Evolutionary conservation across 1,140 invertebrate species (phyloP).

Genomic region (Atta texana): DNA sequence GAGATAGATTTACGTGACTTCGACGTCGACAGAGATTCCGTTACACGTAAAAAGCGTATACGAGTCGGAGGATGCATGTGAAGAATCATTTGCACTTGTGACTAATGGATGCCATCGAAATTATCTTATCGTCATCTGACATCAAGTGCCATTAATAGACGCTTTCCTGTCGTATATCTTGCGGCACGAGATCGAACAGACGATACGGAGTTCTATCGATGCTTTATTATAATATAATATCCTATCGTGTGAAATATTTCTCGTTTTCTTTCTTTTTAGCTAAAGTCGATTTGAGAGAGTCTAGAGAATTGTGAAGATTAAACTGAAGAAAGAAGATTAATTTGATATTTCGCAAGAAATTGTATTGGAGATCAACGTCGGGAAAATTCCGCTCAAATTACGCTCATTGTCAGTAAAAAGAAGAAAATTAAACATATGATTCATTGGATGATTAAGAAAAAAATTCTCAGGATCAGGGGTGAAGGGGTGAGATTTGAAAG

Average conservation of each 20-base stretch:
- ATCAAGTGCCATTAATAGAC: slow-evolving; percentile 38
- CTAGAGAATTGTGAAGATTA: background rate
- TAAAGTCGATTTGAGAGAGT: background rate
- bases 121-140: slow-evolving; percentile 43
- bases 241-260: slow-evolving; percentile 1
- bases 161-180: slow-evolving; percentile 11
- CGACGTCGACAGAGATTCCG: slow-evolving; percentile 16
- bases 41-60: background rate
- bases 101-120: slow-evolving; percentile 46
- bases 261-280: background rate
- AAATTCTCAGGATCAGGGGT: background rate
- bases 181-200: background rate
- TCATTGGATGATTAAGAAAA: background rate
- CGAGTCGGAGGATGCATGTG: background rate
- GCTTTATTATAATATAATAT: slow-evolving; percentile 1
- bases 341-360: background rate
- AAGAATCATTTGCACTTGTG: slow-evolving; percentile 34
- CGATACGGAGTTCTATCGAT: background rate
- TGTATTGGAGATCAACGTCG: background rate
- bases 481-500: background rate
- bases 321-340: background rate
- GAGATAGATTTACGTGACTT: background rate
- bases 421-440: background rate
- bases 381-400: background rate
- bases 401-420: no score